Percentiles rank a stretch among this genome's conserved stretches.
phyloP scores from a whole-genome alignment of 2,113 vertebrate species.

The Eulemur macaco region DNA sequence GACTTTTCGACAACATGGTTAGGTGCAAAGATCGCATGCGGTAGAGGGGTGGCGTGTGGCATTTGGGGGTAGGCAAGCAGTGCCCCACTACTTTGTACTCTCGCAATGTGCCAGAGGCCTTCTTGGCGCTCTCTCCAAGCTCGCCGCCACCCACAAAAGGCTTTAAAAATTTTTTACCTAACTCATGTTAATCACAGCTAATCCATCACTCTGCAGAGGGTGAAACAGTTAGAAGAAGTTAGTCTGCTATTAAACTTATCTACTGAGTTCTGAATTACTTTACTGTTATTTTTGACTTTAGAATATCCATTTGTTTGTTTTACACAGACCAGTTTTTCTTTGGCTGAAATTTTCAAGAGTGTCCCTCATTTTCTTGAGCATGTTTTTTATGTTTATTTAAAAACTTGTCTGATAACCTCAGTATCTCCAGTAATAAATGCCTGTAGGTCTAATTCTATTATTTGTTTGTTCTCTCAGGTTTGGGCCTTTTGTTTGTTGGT shows the following conservation, averaged over 20 bases:
- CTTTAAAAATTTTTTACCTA: background rate
- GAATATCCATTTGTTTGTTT: background rate
- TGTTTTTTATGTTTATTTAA: background rate
- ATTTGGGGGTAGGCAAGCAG: too few species aligned
- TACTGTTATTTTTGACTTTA: background rate
- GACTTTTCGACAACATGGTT: too few species aligned
- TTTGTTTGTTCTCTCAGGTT: background rate
- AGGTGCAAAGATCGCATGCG: too few species aligned
- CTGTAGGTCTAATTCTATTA: background rate
- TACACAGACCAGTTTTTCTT: background rate
- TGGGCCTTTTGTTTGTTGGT: background rate
- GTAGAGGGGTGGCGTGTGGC: too few species aligned
- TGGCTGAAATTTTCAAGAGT: background rate
- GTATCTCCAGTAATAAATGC: background rate
- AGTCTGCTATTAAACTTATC: background rate
- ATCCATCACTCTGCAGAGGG: background rate
- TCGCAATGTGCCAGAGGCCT: too few species aligned
- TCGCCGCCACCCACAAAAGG: too few species aligned
- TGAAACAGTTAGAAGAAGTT: background rate
- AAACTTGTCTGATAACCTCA: background rate
- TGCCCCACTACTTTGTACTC: too few species aligned
- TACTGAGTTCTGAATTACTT: background rate
- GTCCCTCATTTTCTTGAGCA: background rate
- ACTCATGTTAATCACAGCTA: background rate
- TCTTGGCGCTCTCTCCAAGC: too few species aligned